Base-by-base conservation (phyloP, 2,888 invertebrate genomes). In the Orthonychiurus folsomi region DNA sequence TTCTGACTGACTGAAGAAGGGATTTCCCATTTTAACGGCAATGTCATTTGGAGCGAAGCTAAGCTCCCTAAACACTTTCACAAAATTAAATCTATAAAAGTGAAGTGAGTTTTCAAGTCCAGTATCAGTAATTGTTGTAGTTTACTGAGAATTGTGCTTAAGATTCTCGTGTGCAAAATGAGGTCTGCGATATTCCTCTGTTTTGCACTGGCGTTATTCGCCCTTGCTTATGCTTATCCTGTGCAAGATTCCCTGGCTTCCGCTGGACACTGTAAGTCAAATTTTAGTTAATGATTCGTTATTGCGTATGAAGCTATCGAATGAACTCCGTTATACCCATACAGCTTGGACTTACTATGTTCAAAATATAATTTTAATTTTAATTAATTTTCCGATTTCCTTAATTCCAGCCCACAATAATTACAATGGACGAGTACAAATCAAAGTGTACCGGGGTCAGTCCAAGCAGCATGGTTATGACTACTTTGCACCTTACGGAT, bases 371-470 rank as follows among this genome's bases (percentile, higher is more conserved):
- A n/a, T n/a, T n/a, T n/a, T n/a, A n/a, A n/a, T n/a, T 12, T 20
- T 52, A 20, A 52, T 5, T 20, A 20, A 52, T 52, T n/a, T n/a
- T n/a, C n/a, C n/a, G n/a, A n/a, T n/a, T n/a, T 18, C 21, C 52
- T 20, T 52, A 52, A 52, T 52, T 52, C 95, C 80, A 86, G 92
- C 0, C 94, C 57, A 57, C n/a, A 21, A 57, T 12, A 58, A 63
- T 50, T 48, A 60, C 48, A 79, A 80, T 18, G 83, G 82, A 1
- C 77, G 86, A 59, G 86, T 87, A 1, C 86, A 86, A 78, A 86
- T 87, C 67, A 87, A 86, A 76, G 86, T 86, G 50, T 87, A 86
- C 77, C 77, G 87, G 67, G 86, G 86, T 0, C 86, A 86, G 0
- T 71, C 73, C 9, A 82, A 84, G 1, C 83, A 83, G 70, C 79